Percentiles rank a stretch among this genome's conserved stretches.
Conservation (phyloP, 1,140 invertebrate species). For the Microplitis demolitor region DNA sequence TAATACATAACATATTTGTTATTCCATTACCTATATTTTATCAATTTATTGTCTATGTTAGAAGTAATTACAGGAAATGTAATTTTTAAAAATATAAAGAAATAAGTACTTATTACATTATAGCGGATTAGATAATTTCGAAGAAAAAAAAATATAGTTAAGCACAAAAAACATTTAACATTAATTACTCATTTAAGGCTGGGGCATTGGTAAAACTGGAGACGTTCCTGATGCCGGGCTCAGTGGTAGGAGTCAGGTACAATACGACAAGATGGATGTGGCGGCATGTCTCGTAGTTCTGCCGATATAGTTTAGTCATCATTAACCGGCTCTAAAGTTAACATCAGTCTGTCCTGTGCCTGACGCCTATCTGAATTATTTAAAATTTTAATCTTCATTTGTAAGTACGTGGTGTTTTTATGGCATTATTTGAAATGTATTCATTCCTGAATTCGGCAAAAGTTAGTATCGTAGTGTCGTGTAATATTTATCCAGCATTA, state of each 20-base stretch:
- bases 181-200: neutral
- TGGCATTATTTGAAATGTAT: neutral
- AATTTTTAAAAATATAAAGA: too few species aligned
- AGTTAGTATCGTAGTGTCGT: conserved; percentile 2
- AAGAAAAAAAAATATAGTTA: too few species aligned
- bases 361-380: neutral
- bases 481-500: conserved; percentile 12
- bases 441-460: neutral
- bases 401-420: neutral
- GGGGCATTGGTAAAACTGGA: neutral
- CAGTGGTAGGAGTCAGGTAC: conserved; percentile 22
- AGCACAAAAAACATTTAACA: neutral
- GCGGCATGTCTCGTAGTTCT: conserved; percentile 20
- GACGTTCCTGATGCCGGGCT: conserved; percentile 38
- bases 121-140: too few species aligned
- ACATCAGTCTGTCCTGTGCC: conserved; percentile 20
- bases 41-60: too few species aligned
- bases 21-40: too few species aligned
- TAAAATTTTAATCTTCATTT: neutral
- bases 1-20: too few species aligned
- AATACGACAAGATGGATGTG: conserved; percentile 38
- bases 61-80: too few species aligned
- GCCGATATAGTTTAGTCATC: conserved; percentile 37
- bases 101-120: too few species aligned
- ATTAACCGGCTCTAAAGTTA: conserved; percentile 36